Conservation (phyloP, 2,888 invertebrate species). For the Drosophila yooni region DNA sequence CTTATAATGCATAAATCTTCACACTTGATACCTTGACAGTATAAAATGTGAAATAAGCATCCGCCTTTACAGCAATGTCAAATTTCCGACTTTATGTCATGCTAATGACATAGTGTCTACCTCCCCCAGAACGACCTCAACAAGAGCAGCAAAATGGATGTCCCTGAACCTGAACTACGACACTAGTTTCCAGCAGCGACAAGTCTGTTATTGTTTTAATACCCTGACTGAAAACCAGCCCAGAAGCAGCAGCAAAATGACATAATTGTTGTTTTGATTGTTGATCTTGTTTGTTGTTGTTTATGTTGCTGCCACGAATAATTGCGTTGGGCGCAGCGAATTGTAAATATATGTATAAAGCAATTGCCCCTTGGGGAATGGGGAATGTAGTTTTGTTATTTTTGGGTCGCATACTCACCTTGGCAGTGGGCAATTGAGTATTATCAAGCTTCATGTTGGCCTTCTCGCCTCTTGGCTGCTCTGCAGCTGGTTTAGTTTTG, state of each 20-base stretch:
- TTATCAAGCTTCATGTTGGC: conserved; percentile 71
- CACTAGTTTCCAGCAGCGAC: conserved; percentile 34
- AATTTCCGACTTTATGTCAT: conserved; percentile 46
- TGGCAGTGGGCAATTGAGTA: conserved; percentile 77
- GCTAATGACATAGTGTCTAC: conserved; percentile 57
- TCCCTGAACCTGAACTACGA: conserved; percentile 62
- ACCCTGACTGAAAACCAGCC: neutral
- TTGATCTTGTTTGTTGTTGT: conserved; percentile 20
- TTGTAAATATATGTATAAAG: conserved; percentile 17
- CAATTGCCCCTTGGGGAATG: conserved; percentile 15
- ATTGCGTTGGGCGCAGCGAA: conserved; percentile 41
- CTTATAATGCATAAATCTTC: conserved; percentile 34
- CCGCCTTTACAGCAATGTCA: conserved; percentile 54
- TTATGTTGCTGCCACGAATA: conserved; percentile 17
- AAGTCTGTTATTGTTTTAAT: conserved; percentile 54
- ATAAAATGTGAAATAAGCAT: conserved; percentile 44
- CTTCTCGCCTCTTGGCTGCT: conserved; percentile 15
- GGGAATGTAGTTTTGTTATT: conserved; percentile 8
- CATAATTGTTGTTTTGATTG: conserved; percentile 64
- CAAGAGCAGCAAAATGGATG: conserved; percentile 28
- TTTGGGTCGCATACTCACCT: conserved; percentile 65
- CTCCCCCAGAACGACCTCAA: conserved; percentile 34
- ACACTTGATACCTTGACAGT: conserved; percentile 22
- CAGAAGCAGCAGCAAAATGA: conserved; percentile 45
- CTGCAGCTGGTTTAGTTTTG: conserved; percentile 10